Evolutionary conservation across 2,888 invertebrate species (phyloP).

Genomic region (Zeuzera pyrina): DNA sequence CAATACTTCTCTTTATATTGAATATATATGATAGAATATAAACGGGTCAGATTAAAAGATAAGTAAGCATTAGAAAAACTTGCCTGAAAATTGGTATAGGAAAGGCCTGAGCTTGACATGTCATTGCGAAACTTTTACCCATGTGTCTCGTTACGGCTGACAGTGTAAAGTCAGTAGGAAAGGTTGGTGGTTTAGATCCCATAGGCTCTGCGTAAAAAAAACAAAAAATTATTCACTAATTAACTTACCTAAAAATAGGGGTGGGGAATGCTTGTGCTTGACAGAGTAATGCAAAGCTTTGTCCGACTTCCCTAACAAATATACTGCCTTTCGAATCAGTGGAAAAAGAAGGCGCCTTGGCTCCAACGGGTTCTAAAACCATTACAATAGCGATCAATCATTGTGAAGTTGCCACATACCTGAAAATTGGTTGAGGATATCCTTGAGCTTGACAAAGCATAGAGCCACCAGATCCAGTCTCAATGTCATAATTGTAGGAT

Average conservation of each 20-base stretch:
- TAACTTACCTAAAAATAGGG: constrained; percentile 76
- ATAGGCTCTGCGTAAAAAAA: constrained; percentile 71
- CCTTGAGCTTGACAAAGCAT: constrained; percentile 73
- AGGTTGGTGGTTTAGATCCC: constrained; percentile 74
- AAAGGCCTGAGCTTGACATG: constrained; percentile 81
- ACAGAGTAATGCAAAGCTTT: constrained; percentile 76
- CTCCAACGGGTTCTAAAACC: constrained; percentile 75
- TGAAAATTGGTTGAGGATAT: constrained; percentile 78
- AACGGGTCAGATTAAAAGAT: too few species aligned
- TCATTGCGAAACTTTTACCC: constrained; percentile 74
- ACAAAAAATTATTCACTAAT: constrained; percentile 10
- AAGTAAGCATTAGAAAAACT: constrained; percentile 35
- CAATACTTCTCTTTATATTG: constrained; percentile 3
- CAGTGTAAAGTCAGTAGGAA: constrained; percentile 73
- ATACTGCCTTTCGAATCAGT: constrained; percentile 76
- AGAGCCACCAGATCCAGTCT: constrained; percentile 49
- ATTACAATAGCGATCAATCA: neutral
- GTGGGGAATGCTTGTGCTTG: constrained; percentile 76
- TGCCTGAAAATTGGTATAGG: constrained; percentile 82
- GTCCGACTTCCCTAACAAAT: constrained; percentile 70
- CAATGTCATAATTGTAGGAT: constrained; percentile 61
- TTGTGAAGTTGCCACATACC: constrained; percentile 52
- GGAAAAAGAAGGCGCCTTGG: constrained; percentile 75
- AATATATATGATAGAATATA: too few species aligned
- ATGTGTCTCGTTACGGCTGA: constrained; percentile 72